Evolutionary conservation across 1,140 invertebrate genomes (phyloP).

Genomic region (Calliopsis andreniformis): DNA sequence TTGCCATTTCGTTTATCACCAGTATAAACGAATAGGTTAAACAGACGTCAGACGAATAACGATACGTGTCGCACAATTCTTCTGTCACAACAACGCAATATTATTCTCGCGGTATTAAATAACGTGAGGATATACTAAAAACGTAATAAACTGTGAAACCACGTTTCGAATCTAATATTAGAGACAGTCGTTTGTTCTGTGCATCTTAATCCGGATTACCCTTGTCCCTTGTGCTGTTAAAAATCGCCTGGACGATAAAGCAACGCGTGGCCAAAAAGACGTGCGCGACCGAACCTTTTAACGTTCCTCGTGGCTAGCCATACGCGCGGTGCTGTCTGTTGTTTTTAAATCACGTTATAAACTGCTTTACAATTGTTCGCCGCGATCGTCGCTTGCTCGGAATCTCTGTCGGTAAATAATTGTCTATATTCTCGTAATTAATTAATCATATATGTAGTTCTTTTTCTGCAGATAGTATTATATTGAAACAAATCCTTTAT

Average conservation of each 20-base stretch:
- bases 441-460: too few relatives aligned
- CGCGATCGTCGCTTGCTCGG: too few relatives aligned
- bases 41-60: too few relatives aligned
- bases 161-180: neutral
- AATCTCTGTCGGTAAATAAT: constrained; percentile 19
- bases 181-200: neutral
- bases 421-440: neutral
- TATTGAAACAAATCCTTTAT: neutral
- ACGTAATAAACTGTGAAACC: neutral
- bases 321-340: neutral
- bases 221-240: neutral
- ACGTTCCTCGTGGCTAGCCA: neutral
- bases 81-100: too few relatives aligned
- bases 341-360: neutral
- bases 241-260: neutral
- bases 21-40: neutral
- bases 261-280: neutral
- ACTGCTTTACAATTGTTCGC: neutral
- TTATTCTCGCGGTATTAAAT: neutral
- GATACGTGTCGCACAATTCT: too few relatives aligned
- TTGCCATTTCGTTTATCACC: constrained; percentile 42
- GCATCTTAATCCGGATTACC: neutral
- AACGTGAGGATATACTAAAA: neutral
- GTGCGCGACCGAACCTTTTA: neutral
- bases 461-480: neutral